phyloP scores from a whole-genome alignment of 2,888 invertebrate genomes.

The Hemithea aestivaria region DNA sequence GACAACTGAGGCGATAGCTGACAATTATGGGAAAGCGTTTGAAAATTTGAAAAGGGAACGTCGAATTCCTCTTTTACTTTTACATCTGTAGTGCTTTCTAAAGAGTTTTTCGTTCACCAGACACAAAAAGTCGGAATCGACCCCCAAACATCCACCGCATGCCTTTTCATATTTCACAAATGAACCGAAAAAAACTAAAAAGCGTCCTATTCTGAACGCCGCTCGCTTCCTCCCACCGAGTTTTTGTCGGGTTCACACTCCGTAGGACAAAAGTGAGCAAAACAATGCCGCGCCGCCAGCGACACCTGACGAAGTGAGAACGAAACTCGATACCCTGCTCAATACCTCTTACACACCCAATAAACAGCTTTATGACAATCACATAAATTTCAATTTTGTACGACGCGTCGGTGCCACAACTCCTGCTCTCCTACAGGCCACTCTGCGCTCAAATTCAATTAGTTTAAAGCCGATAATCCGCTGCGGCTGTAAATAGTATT shows the following conservation, averaged over 20 bases:
- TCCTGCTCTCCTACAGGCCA: slow-evolving; percentile 9
- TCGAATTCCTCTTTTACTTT: too few species aligned
- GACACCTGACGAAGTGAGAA: slow-evolving; percentile 77
- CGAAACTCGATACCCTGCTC: slow-evolving; percentile 64
- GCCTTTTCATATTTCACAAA: slow-evolving; percentile 38
- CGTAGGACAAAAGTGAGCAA: slow-evolving; percentile 71
- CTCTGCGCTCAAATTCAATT: slow-evolving; percentile 31
- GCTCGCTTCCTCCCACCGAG: slow-evolving; percentile 45
- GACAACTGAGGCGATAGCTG: neutral
- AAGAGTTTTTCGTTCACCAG: slow-evolving; percentile 32
- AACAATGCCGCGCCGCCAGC: slow-evolving; percentile 69
- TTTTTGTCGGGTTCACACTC: slow-evolving; percentile 72
- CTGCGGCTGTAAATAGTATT: slow-evolving; percentile 40
- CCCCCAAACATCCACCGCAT: slow-evolving; percentile 38
- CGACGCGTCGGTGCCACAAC: slow-evolving; percentile 19
- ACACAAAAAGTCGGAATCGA: slow-evolving; percentile 39
- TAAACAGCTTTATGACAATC: slow-evolving; percentile 29
- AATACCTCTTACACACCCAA: slow-evolving; percentile 24
- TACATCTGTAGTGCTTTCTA: too few species aligned
- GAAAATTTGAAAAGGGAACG: too few species aligned
- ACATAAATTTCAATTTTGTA: slow-evolving; percentile 34
- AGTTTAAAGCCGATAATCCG: slow-evolving; percentile 37
- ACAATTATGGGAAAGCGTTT: neutral
- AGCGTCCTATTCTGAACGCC: slow-evolving; percentile 51
- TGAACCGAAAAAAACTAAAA: slow-evolving; percentile 38